These are phyloP conservation scores for Silurus aristotelis DNA, from an alignment of 2,797 vertebrate species.

Conservation along the genomic window DNA sequence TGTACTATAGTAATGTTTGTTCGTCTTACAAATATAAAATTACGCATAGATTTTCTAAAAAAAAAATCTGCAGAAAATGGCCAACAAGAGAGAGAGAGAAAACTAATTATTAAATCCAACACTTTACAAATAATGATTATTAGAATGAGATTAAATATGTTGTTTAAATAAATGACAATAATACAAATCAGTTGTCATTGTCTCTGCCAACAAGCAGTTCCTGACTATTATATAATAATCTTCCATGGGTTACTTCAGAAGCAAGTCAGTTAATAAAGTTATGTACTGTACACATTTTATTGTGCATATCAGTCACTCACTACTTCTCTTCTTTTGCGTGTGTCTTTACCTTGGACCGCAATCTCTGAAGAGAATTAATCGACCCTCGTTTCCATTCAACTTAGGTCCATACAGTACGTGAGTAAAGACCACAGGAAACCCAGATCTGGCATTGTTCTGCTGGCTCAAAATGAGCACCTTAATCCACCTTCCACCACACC, in stretches of 20 bases:
- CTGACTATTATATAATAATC: not conserved
- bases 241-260: not conserved
- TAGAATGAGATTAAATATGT: not conserved
- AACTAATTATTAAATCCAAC: not conserved
- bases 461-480: constrained; percentile 50
- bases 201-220: not conserved
- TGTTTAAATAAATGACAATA: not conserved
- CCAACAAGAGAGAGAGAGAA: not conserved
- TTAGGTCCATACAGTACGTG: constrained; percentile 34
- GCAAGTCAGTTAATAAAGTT: not conserved
- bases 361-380: constrained; percentile 58
- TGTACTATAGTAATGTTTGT: not conserved
- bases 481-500: constrained; percentile 51
- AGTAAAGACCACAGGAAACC: constrained; percentile 39
- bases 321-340: constrained; percentile 20
- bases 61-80: no score
- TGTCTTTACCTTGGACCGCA: constrained; percentile 38
- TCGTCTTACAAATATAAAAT: not conserved
- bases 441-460: constrained; percentile 23
- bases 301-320: constrained; percentile 30
- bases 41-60: no score
- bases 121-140: not conserved
- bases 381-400: constrained; percentile 58
- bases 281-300: no score
- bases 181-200: not conserved